phyloP scores from a whole-genome alignment of 2,888 invertebrate genomes.

The Callyntrura guangdongensis region DNA sequence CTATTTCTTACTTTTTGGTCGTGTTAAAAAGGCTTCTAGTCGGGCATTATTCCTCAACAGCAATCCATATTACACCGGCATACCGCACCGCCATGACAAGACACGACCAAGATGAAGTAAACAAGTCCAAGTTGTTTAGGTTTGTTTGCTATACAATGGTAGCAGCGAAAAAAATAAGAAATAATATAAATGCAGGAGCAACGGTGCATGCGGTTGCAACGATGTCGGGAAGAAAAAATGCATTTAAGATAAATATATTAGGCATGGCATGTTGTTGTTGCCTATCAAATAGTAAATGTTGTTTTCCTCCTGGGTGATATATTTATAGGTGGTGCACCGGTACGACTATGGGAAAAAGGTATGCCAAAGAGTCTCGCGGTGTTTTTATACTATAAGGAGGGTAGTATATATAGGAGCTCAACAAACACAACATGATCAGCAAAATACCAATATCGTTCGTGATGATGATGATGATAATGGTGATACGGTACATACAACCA shows the following conservation, averaged over 20 bases:
- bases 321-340: conserved; percentile 18
- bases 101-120: conserved; percentile 42
- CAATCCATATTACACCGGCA: conserved; percentile 49
- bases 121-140: conserved; percentile 46
- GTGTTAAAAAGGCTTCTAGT: conserved; percentile 34
- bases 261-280: conserved; percentile 51
- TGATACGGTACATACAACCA: conserved; percentile 23
- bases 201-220: conserved; percentile 43
- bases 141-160: conserved; percentile 13
- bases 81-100: conserved; percentile 49
- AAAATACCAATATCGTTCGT: conserved; percentile 33
- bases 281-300: conserved; percentile 38
- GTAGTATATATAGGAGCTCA: not conserved
- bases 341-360: not conserved
- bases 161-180: too few species aligned
- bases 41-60: not conserved
- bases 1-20: not conserved
- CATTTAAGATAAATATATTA: conserved; percentile 57
- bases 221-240: conserved; percentile 34
- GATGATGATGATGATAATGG: conserved; percentile 31
- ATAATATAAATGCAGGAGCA: conserved; percentile 45
- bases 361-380: not conserved
- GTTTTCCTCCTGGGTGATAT: conserved; percentile 9
- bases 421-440: conserved; percentile 35
- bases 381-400: not conserved